phyloP scores from a whole-genome alignment of 2,113 vertebrate species.

The Synchiropus splendidus region DNA sequence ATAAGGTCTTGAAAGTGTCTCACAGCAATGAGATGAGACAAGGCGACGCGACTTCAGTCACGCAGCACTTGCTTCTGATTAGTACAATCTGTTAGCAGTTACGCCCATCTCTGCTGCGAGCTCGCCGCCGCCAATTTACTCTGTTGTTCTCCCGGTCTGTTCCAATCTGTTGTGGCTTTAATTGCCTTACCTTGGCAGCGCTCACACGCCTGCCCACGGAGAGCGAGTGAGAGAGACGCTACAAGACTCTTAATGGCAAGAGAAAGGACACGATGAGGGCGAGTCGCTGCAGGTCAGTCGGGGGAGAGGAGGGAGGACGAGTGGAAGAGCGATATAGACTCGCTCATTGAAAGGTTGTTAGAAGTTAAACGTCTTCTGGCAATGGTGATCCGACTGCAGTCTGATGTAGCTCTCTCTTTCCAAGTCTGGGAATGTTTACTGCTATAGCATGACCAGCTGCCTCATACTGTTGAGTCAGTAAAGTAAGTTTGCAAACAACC shows the following conservation, averaged over 20 bases:
- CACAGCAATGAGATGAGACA: conserved; percentile 4
- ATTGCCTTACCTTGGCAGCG: conserved; percentile 53
- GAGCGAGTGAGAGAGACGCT: conserved; percentile 21
- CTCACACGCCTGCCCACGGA: conserved; percentile 22
- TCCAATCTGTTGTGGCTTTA: conserved; percentile 55
- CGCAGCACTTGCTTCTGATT: conserved; percentile 16
- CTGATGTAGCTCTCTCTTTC: too few relatives aligned
- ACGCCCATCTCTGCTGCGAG: conserved; percentile 15
- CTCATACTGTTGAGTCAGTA: too few relatives aligned
- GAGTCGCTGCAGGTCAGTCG: conserved; percentile 27
- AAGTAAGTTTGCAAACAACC: too few relatives aligned
- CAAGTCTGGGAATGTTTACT: too few relatives aligned
- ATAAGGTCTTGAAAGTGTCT: conserved; percentile 7
- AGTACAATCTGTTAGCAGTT: conserved; percentile 25
- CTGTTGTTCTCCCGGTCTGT: conserved; percentile 38
- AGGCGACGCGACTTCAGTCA: conserved; percentile 18
- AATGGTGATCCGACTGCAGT: too few relatives aligned
- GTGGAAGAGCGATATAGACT: too few relatives aligned
- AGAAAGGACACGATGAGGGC: conserved; percentile 29
- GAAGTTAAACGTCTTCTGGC: too few relatives aligned
- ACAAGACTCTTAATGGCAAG: conserved; percentile 45
- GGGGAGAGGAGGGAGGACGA: conserved; percentile 9
- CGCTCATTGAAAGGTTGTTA: too few relatives aligned
- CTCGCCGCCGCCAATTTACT: conserved; percentile 32
- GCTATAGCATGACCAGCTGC: too few relatives aligned